Conservation (phyloP, 2,888 invertebrate genomes). For the Cyclophora punctaria region DNA sequence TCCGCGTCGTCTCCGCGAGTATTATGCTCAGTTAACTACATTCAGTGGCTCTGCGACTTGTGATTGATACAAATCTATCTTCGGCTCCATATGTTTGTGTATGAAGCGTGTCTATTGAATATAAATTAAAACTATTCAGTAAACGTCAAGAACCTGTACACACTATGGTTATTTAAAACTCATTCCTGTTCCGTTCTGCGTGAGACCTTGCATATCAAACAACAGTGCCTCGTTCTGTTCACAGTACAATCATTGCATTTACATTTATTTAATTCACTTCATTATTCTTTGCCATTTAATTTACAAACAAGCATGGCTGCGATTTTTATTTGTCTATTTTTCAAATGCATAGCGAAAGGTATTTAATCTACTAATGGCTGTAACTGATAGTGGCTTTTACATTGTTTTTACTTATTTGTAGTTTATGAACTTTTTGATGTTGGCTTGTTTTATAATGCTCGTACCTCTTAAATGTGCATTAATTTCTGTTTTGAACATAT, state of each 20-base stretch:
- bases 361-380: too few relatives aligned
- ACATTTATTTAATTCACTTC: too few relatives aligned
- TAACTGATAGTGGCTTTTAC: too few relatives aligned
- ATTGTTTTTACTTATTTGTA: too few relatives aligned
- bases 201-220: conserved; percentile 7
- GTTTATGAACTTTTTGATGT: too few relatives aligned
- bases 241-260: too few relatives aligned
- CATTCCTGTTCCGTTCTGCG: conserved; percentile 23
- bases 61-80: conserved; percentile 44
- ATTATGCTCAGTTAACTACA: conserved; percentile 1
- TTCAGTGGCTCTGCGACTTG: conserved; percentile 34
- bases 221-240: neutral
- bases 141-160: conserved; percentile 27
- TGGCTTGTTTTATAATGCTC: neutral
- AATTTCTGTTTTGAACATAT: neutral
- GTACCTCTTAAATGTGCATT: neutral
- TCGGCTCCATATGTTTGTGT: conserved; percentile 38
- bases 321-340: too few relatives aligned
- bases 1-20: too few relatives aligned
- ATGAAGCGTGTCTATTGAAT: conserved; percentile 41
- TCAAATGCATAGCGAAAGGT: too few relatives aligned
- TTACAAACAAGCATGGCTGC: too few relatives aligned
- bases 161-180: conserved; percentile 16
- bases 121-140: conserved; percentile 45
- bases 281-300: too few relatives aligned